Evolutionary conservation across 1,140 invertebrate genomes (phyloP).

Genomic region (Melipona quadrifasciata): DNA sequence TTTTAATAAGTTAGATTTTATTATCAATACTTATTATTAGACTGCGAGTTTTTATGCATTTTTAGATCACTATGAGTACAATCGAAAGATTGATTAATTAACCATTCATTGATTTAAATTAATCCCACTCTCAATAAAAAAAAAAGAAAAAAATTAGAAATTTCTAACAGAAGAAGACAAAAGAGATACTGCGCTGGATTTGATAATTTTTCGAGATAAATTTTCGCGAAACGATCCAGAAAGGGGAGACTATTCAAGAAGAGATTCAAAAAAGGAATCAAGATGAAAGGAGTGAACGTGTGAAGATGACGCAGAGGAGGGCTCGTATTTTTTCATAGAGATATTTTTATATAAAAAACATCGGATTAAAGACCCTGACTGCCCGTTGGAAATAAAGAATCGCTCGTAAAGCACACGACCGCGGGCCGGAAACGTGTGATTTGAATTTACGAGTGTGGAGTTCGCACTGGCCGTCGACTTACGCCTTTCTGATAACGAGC

Average conservation of each 20-base stretch:
- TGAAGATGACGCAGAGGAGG: background rate
- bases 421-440: constrained; percentile 46
- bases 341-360: background rate
- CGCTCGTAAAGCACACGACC: background rate
- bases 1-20: too few species aligned
- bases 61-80: too few species aligned
- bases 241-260: background rate
- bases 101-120: too few species aligned
- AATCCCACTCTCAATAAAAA: too few species aligned
- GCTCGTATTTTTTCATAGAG: background rate
- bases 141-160: too few species aligned
- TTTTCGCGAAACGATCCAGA: background rate
- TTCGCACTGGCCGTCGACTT: constrained; percentile 56
- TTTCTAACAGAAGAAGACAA: background rate
- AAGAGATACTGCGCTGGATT: too few species aligned
- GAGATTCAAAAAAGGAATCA: background rate
- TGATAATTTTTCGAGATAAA: background rate
- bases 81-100: too few species aligned
- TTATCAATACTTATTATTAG: too few species aligned
- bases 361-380: background rate
- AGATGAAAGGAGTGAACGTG: background rate
- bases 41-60: too few species aligned
- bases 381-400: constrained; percentile 15
- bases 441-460: constrained; percentile 56
- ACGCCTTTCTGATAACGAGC: constrained; percentile 57